Conservation (phyloP, 1,140 invertebrate genomes). For the Drosophila neocordata region DNA sequence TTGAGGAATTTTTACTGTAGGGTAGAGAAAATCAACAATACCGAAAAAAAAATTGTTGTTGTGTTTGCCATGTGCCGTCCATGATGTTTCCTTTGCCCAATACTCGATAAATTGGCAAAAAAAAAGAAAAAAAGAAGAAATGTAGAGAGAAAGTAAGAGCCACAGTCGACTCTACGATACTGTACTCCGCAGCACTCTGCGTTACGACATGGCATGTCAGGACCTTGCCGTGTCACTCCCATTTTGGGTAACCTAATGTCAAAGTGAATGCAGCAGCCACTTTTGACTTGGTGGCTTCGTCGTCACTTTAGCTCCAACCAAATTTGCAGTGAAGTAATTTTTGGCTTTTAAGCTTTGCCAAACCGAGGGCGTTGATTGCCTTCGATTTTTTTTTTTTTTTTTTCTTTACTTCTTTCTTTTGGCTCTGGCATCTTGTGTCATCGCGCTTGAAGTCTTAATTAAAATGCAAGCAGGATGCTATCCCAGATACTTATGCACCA, state of each 20-base stretch:
- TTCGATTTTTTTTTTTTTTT: conserved; percentile 6
- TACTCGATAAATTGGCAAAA: conserved; percentile 25
- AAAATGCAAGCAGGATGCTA: conserved; percentile 27
- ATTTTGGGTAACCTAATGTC: background rate
- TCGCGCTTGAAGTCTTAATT: conserved; percentile 31
- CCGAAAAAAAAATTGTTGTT: background rate
- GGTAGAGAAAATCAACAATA: conserved; percentile 5
- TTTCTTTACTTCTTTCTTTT: background rate
- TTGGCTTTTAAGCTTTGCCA: conserved; percentile 17
- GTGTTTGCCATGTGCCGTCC: conserved; percentile 2
- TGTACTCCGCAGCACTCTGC: background rate
- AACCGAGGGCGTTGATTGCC: conserved; percentile 14
- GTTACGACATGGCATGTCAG: background rate
- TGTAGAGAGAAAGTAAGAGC: background rate
- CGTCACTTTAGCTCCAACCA: conserved; percentile 46
- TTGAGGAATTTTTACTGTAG: background rate
- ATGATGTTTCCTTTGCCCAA: background rate
- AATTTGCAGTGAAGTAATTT: conserved; percentile 48
- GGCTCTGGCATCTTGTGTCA: conserved; percentile 12
- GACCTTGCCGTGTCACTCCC: background rate
- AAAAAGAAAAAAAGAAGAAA: background rate
- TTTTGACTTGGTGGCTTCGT: background rate
- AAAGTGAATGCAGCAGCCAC: conserved; percentile 21
- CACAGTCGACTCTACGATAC: background rate
- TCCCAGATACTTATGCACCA: conserved; percentile 5